Base-by-base conservation (phyloP, 2,888 invertebrate genomes). In the Leucophenga maculata region DNA sequence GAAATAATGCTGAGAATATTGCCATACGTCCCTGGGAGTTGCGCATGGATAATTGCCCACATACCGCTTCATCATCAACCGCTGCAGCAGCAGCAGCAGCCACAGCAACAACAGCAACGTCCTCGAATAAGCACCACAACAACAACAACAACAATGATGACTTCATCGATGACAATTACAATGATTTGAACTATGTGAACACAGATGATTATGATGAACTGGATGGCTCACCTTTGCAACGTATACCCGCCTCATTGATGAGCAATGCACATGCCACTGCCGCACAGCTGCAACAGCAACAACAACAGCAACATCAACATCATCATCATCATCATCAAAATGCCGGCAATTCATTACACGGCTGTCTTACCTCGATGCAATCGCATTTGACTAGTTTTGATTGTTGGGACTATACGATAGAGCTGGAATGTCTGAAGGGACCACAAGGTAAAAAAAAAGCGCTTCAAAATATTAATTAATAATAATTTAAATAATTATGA, bases 401-500 rank as follows among this genome's bases (percentile, higher is more conserved):
- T 87, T 92, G 92, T 83, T 95, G 95, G 95, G 95, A 95, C 90
- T 95, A 95, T 87, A 93, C 94, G 62, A 93, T 95, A 80, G 95
- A 95, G 87, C 89, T 95, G 89, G 94, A 94, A 87, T 94, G 94
- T 87, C 90, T 94, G 79, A 91, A 93, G 87, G 94, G 93, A 82
- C 92, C 92, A 75, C 92, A 94, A 93, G 94, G 94, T 94, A 88
- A 77, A 77, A 72, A 22, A 11, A 6, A 22, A 26, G 9, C 18
- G 26, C 26, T 3, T 26, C 4, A 26, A 3, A 26, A n/a, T n/a
- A n/a, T n/a, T n/a, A n/a, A n/a, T n/a, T n/a, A n/a, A n/a, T n/a
- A n/a, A n/a, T n/a, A n/a, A n/a, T n/a, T n/a, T n/a, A n/a, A n/a
- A n/a, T n/a, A n/a, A n/a, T n/a, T n/a, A n/a, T n/a, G n/a, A n/a